Conservation (phyloP, 64 coral and sea anemone genomes). For the Acropora yongei region DNA sequence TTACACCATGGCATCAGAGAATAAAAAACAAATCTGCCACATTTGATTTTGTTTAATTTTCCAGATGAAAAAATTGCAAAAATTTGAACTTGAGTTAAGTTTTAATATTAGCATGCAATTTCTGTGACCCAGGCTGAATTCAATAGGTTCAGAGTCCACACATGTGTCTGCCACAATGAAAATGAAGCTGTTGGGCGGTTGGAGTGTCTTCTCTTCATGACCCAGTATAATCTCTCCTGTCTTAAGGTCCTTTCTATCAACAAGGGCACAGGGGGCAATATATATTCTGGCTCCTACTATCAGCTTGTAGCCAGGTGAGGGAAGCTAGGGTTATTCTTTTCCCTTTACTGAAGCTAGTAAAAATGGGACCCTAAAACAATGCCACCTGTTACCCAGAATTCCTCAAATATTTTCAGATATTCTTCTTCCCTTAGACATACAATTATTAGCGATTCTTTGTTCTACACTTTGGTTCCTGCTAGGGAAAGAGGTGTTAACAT, state of each 20-base stretch:
- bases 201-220: conserved; percentile 31
- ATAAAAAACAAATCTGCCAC: no score
- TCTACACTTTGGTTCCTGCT: conserved; percentile 30
- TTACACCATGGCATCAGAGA: no score
- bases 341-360: conserved; percentile 33
- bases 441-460: conserved; percentile 6
- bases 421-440: background rate
- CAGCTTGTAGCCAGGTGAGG: conserved; percentile 18
- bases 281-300: conserved; percentile 7
- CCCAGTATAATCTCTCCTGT: conserved; percentile 35
- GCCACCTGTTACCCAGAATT: background rate
- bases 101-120: background rate
- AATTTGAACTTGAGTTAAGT: no score
- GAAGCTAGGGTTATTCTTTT: conserved; percentile 41
- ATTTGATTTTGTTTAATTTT: no score
- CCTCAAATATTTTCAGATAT: conserved; percentile 50
- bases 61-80: no score
- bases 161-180: background rate
- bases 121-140: background rate
- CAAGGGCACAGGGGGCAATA: background rate
- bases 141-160: background rate
- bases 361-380: conserved; percentile 44
- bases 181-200: background rate
- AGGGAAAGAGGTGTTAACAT: conserved; percentile 53
- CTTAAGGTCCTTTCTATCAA: conserved; percentile 31